Base-by-base conservation (phyloP, 2,113 vertebrate genomes). In the Psammodynastes pulverulentus region DNA sequence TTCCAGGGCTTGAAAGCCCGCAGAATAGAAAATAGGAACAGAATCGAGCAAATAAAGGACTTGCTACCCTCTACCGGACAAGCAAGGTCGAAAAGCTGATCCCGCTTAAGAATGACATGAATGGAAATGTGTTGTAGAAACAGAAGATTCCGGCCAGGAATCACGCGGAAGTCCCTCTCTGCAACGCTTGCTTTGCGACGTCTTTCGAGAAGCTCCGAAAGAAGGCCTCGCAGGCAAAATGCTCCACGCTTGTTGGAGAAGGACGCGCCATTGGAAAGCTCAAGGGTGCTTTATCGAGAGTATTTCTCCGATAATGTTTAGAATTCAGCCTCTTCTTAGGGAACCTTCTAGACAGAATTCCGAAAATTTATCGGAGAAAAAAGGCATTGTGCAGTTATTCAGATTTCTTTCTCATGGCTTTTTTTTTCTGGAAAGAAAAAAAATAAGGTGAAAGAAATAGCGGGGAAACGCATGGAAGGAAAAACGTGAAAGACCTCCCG, bases 1-100 rank as follows among this genome's bases (percentile, higher is more conserved):
- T n/a, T 85, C 62, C 48, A 52, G 3, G 49, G 45, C 29, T 54
- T 46, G 3, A 24, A 39, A 72, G 49, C 9, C 90, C 5, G 46
- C 53, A 53, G n/a, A 62, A 49, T 23, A 46, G 90, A 91, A 85
- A 88, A 91, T 43, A 26, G 86, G 85, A 86, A 89, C 19, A 6
- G 62, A 46, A 13, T 46, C 34, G 21, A 24, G 15, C 48, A 46
- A 17, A 15, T 39, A 51, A 89, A 85, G 79, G 87, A 26, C 90
- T 48, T 93, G 90, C 93, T 89, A 54, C 93, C 93, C 93, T 48
- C 90, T 93, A 3, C 87, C 86, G 90, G 92, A 26, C 72, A 51
- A 9, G 24, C 62, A 19, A 34, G 26, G 48, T 88, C 46, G 52
- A 10, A 43, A 72, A 84, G 62, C 43, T 49, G n/a, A 4, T 24